Conservation (phyloP, 2,888 invertebrate species). For the Acanthosoma haemorrhoidale region DNA sequence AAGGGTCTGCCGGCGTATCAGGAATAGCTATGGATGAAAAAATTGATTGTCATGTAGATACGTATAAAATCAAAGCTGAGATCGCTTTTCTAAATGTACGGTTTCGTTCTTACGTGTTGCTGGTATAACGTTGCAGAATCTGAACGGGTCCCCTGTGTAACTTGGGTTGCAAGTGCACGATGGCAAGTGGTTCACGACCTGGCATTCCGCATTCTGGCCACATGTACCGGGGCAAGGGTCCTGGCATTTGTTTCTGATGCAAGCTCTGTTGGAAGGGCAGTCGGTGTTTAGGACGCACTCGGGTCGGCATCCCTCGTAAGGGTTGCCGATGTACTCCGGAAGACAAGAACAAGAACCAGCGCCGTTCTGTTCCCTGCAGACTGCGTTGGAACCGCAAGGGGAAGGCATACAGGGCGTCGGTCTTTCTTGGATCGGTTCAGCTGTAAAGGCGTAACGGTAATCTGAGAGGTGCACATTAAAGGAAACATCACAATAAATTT, state of each 20-base stretch:
- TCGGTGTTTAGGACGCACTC: constrained; percentile 61
- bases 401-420: constrained; percentile 64
- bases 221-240: constrained; percentile 67
- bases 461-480: no score
- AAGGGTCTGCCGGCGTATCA: constrained; percentile 55
- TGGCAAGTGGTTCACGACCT: constrained; percentile 61
- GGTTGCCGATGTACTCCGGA: constrained; percentile 68
- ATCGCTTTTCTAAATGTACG: no score
- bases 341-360: constrained; percentile 68
- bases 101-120: not conserved
- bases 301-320: constrained; percentile 62
- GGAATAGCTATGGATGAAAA: not conserved
- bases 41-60: not conserved
- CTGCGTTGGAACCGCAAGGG: constrained; percentile 65
- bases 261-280: constrained; percentile 59
- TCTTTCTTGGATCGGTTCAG: no score
- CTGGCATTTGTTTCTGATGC: constrained; percentile 60
- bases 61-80: constrained; percentile 36
- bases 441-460: no score
- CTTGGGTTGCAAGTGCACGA: constrained; percentile 58
- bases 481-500: no score
- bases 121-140: constrained; percentile 50
- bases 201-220: constrained; percentile 62
- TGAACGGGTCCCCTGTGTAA: constrained; percentile 63
- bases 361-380: constrained; percentile 64